Evolutionary conservation across 2,113 vertebrate genomes (phyloP).

Genomic region (Chaenocephalus aceratus): DNA sequence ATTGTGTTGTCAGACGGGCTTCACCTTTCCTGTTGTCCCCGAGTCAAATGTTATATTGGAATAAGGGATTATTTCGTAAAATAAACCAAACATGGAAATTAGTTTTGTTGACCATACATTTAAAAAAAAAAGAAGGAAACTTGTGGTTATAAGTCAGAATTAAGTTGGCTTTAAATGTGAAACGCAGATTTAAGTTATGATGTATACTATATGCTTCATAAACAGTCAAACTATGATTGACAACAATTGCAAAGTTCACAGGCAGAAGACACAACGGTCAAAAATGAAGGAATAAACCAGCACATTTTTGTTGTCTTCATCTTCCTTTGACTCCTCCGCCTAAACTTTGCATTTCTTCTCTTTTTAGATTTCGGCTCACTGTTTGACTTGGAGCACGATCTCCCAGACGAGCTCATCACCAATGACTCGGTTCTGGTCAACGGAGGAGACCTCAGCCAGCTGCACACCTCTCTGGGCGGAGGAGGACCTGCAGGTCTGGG

Average conservation of each 20-base stretch:
- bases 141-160: too few species aligned
- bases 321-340: background rate
- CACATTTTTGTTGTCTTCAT: conserved; percentile 16
- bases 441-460: conserved; percentile 93
- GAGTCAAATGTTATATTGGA: too few species aligned
- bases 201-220: too few species aligned
- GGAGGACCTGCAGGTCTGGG: conserved; percentile 79
- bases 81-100: too few species aligned
- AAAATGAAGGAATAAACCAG: conserved; percentile 44
- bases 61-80: too few species aligned
- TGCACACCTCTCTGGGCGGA: conserved; percentile 91
- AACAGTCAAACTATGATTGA: too few species aligned
- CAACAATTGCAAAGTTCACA: too few species aligned
- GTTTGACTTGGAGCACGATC: conserved; percentile 97
- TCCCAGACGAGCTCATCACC: conserved; percentile 98
- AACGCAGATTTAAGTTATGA: too few species aligned
- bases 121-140: too few species aligned
- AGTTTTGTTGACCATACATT: too few species aligned
- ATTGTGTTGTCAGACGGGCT: conserved; percentile 36
- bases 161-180: too few species aligned
- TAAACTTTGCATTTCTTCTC: conserved; percentile 47
- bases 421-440: conserved; percentile 93
- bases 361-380: conserved; percentile 95
- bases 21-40: background rate
- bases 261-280: background rate